Evolutionary conservation across 2,113 vertebrate genomes (phyloP).

Genomic region (Podarcis muralis): DNA sequence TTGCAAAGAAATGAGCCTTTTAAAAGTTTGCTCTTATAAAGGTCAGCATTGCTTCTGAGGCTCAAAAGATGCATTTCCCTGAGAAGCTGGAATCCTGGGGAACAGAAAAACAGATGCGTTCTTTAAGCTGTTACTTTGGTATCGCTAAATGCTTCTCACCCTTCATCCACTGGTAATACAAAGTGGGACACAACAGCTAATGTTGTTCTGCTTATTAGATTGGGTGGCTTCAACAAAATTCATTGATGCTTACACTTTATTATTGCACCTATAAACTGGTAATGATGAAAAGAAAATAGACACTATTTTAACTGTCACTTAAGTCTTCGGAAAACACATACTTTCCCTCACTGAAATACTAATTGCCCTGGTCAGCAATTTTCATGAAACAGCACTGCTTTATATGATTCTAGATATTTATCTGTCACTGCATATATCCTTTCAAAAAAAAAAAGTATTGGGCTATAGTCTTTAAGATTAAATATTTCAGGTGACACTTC

Average conservation of each 20-base stretch:
- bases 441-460: not conserved
- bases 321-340: not conserved
- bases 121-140: not conserved
- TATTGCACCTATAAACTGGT: slow-evolving; percentile 7
- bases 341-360: not conserved
- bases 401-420: not conserved
- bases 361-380: not conserved
- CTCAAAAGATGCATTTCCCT: not conserved
- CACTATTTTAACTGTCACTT: not conserved
- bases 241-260: not conserved
- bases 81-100: not conserved
- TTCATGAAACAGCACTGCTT: not conserved
- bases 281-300: slow-evolving; percentile 6
- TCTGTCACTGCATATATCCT: too few species aligned
- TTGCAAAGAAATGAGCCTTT: not conserved
- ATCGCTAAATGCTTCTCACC: not conserved
- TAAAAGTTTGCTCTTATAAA: not conserved
- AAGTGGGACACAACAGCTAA: not conserved
- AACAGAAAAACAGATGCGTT: not conserved
- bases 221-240: not conserved
- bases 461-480: not conserved
- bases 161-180: not conserved
- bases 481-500: not conserved
- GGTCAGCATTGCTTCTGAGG: accelerated
- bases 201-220: not conserved